Base-by-base conservation (phyloP, 1,140 invertebrate species). In the Brachionus calyciflorus region DNA sequence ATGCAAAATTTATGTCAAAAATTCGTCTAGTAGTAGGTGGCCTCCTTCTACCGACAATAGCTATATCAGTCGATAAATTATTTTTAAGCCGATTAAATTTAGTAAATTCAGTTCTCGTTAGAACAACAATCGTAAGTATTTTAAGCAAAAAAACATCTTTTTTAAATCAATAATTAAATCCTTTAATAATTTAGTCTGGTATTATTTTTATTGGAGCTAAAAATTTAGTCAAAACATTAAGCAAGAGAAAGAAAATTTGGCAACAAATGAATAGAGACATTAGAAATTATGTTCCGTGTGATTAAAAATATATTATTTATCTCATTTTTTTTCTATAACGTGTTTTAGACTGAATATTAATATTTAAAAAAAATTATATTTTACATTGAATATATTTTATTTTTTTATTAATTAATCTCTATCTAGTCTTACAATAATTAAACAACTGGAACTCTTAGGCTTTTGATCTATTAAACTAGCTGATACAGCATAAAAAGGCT, bases 1-100 rank as follows among this genome's bases (percentile, higher is more conserved):
- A 73, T 46, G 69, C 14, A 1, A 55, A 73, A 40, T 73, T 51
- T 73, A 87, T 93, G 12, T 93, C 92, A 0, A 91, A 91, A 3
- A 95, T 93, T 0, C 87, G 94, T 79, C 89, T 96, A 78, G 87
- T 97, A 78, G 96, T 93, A 82, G 93, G 94, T 26, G 95, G 94
- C 6, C 88, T 98, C 7, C 86, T 97, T 17, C 87, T 98, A 78
- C 95, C 95, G 3, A 95, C 94, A 1, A 91, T 96, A 79, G 93
- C 94, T 10, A 93, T 91, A 12, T 88, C 96, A 78, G 90, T 93
- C 79, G 95, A 73, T 73, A 51, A 12, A 26, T 14, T 73, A n/a
- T 14, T 73, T 51, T 41, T 73, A 49, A 73, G 37, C 19, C 44
- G 69, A 9, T 73, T 73, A 7, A 37, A 49, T 40, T 28, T 53